phyloP scores from a whole-genome alignment of 1,140 invertebrate genomes.

The Meteorus sp. region DNA sequence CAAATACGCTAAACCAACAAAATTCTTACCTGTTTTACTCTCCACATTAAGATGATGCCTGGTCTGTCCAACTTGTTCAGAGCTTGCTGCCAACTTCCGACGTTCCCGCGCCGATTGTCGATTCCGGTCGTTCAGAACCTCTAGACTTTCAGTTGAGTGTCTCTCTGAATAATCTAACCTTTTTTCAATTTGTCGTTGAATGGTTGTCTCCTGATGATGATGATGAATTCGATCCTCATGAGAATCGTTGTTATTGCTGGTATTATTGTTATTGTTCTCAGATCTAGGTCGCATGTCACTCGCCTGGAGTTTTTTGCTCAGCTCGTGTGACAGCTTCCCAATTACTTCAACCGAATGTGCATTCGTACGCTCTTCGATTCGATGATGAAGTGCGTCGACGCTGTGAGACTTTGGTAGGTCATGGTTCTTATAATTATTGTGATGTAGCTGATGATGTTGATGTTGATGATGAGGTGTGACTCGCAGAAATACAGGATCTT shows the following conservation, averaged over 20 bases:
- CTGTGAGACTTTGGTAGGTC: constrained; percentile 44
- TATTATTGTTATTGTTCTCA: constrained; percentile 44
- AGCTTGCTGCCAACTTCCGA: constrained; percentile 48
- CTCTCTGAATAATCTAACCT: constrained; percentile 41
- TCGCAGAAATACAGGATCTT: constrained; percentile 49
- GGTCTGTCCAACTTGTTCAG: constrained; percentile 37
- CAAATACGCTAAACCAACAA: not conserved
- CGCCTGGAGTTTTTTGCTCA: constrained; percentile 54
- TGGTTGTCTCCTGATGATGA: constrained; percentile 24
- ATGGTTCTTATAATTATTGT: constrained; percentile 34
- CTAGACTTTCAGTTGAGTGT: constrained; percentile 51
- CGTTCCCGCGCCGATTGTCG: constrained; percentile 48
- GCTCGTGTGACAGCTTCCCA: constrained; percentile 41
- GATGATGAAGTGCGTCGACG: constrained; percentile 48
- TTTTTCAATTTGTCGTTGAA: constrained; percentile 28
- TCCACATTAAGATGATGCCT: constrained; percentile 13
- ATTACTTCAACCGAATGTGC: constrained; percentile 39
- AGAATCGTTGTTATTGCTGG: constrained; percentile 47
- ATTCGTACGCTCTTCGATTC: constrained; percentile 34
- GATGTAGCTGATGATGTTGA: constrained; percentile 37
- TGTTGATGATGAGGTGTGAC: constrained; percentile 45
- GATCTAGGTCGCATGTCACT: constrained; percentile 33
- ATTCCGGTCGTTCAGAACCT: constrained; percentile 52
- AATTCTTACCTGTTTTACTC: constrained; percentile 33
- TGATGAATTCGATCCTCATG: constrained; percentile 42